Conservation (phyloP, 2,113 vertebrate species). For the Epinephelus lanceolatus region DNA sequence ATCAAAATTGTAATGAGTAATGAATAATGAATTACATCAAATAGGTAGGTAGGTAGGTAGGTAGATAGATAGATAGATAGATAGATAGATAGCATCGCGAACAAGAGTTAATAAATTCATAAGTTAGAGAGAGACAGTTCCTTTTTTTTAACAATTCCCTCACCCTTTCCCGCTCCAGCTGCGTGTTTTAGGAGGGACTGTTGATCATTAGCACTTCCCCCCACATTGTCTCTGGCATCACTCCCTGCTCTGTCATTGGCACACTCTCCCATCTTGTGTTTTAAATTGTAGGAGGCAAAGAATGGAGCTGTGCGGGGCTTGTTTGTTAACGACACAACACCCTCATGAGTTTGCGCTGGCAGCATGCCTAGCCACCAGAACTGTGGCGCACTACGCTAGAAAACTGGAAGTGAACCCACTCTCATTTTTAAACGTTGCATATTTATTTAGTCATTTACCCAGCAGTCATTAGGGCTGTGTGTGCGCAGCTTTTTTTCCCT, state of each 20-base stretch:
- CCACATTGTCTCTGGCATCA: slow-evolving; percentile 74
- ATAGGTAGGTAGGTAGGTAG: background rate
- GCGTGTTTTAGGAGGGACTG: slow-evolving; percentile 74
- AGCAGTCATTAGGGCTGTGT: slow-evolving; percentile 75
- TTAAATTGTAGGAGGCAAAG: slow-evolving; percentile 82
- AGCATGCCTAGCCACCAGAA: slow-evolving; percentile 77
- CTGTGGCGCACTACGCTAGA: slow-evolving; percentile 64
- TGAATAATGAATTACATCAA: too few species aligned
- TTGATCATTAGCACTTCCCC: slow-evolving; percentile 81
- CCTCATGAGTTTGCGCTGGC: slow-evolving; percentile 82
- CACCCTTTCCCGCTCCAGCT: slow-evolving; percentile 71
- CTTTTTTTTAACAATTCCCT: slow-evolving; percentile 43
- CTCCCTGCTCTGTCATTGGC: slow-evolving; percentile 78
- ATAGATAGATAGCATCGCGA: background rate
- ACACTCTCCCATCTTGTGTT: slow-evolving; percentile 74
- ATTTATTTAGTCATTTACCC: slow-evolving; percentile 81
- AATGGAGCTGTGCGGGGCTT: slow-evolving; percentile 79
- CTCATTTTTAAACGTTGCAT: slow-evolving; percentile 79
- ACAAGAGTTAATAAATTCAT: slow-evolving; percentile 32
- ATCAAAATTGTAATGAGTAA: too few species aligned
- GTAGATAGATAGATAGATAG: background rate
- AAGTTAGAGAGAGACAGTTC: slow-evolving; percentile 25
- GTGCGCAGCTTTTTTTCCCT: slow-evolving; percentile 59
- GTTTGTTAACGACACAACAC: slow-evolving; percentile 84
- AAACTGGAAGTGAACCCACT: slow-evolving; percentile 80